These are phyloP conservation scores for Palythoa caribaeorum DNA, from an alignment of 92 coral and sea anemone genomes.

Conservation along the genomic window DNA sequence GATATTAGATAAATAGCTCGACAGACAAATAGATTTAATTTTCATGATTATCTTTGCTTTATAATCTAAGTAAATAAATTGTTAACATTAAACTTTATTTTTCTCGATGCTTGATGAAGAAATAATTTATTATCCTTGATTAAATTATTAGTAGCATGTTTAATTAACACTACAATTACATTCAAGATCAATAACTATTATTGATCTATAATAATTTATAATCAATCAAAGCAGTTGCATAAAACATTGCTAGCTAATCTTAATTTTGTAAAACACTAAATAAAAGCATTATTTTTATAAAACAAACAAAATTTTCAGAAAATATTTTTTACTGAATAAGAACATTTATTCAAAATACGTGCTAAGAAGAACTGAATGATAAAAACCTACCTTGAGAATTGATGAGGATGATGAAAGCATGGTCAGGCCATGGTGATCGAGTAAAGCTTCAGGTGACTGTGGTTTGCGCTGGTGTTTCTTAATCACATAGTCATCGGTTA, in stretches of 20 bases:
- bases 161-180: not conserved
- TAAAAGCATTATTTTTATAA: no score
- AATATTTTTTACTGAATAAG: not conserved
- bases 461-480: constrained; percentile 40
- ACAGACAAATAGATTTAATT: not conserved
- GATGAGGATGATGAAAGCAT: constrained; percentile 84
- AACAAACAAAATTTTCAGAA: not conserved
- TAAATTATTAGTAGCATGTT: no score
- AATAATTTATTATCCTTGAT: no score
- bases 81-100: not conserved
- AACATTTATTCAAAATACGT: no score
- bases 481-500: constrained; percentile 69
- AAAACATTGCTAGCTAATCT: no score
- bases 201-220: no score
- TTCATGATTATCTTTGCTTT: not conserved
- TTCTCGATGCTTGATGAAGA: not conserved
- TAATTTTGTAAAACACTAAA: no score
- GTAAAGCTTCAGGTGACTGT: constrained; percentile 21
- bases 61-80: no score
- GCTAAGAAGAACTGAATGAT: not conserved
- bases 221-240: no score
- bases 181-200: no score
- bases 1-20: no score
- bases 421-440: constrained; percentile 75
- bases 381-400: constrained; percentile 72